These are phyloP conservation scores for Zelostemma sp. DNA, from an alignment of 1,140 invertebrate species.

Conservation along the genomic window DNA sequence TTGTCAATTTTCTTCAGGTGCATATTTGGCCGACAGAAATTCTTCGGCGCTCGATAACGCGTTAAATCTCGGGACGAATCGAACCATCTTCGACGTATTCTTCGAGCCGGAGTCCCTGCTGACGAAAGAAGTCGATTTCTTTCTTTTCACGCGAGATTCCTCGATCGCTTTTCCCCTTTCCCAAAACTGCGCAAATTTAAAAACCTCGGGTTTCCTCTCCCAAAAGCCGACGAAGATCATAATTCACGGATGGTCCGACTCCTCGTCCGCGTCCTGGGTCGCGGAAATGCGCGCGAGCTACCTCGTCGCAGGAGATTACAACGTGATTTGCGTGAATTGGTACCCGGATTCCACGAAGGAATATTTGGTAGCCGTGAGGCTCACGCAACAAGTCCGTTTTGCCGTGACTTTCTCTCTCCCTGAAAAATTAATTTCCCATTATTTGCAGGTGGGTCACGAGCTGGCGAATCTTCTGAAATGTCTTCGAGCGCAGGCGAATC, in stretches of 20 bases:
- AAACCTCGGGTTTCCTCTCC: conserved; percentile 54
- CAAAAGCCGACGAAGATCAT: conserved; percentile 64
- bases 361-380: conserved; percentile 65
- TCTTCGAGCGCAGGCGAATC: conserved; percentile 42
- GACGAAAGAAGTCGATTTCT: conserved; percentile 33
- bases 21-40: too few species aligned
- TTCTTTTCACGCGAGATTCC: conserved; percentile 51
- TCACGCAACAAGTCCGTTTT: conserved; percentile 66
- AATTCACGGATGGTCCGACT: conserved; percentile 72
- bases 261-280: conserved; percentile 53
- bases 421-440: neutral
- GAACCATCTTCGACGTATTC: neutral
- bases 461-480: conserved; percentile 52
- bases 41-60: too few species aligned
- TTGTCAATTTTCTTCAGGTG: too few species aligned
- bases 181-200: conserved; percentile 30
- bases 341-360: conserved; percentile 69
- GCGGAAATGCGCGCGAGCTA: conserved; percentile 70
- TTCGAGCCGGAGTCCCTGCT: conserved; percentile 9
- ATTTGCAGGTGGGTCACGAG: conserved; percentile 54
- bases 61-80: neutral
- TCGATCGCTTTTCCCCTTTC: conserved; percentile 22
- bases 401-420: too few species aligned
- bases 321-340: conserved; percentile 79
- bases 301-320: conserved; percentile 70